phyloP scores from a whole-genome alignment of 2,888 invertebrate species.

The Timandra comae region DNA sequence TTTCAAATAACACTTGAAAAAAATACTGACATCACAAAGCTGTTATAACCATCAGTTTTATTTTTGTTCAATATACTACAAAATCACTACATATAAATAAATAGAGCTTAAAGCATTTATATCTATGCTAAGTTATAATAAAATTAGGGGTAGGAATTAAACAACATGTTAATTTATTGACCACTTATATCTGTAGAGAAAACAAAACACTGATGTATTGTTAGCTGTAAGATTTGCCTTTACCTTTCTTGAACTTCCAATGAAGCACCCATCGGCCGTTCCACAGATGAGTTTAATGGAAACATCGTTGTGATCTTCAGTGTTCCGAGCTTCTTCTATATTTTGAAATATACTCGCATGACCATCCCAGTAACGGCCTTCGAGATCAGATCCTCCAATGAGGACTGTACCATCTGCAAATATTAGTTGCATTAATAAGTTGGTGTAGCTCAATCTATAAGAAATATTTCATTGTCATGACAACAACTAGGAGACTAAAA shows the following conservation, averaged over 20 bases:
- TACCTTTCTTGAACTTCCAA: slow-evolving; percentile 54
- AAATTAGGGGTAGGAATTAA: too few species aligned
- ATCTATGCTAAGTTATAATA: too few species aligned
- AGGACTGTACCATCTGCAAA: slow-evolving; percentile 59
- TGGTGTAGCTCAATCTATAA: background rate
- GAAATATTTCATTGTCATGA: too few species aligned
- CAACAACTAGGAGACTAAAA: too few species aligned
- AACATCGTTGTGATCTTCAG: slow-evolving; percentile 33
- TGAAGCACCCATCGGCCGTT: slow-evolving; percentile 63
- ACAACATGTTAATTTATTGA: background rate
- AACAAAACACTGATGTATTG: too few species aligned
- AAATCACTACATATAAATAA: too few species aligned
- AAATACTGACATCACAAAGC: too few species aligned
- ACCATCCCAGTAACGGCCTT: slow-evolving; percentile 70
- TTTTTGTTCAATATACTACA: too few species aligned
- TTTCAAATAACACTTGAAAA: too few species aligned
- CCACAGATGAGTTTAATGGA: slow-evolving; percentile 49
- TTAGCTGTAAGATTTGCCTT: background rate
- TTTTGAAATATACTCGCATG: slow-evolving; percentile 47
- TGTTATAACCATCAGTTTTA: too few species aligned
- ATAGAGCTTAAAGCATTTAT: too few species aligned
- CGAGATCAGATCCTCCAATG: slow-evolving; percentile 64
- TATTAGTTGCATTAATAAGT: background rate
- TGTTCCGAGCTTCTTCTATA: slow-evolving; percentile 33
- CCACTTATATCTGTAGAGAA: too few species aligned